phyloP scores from a whole-genome alignment of 2,888 invertebrate genomes.

The Dynastes maya region DNA sequence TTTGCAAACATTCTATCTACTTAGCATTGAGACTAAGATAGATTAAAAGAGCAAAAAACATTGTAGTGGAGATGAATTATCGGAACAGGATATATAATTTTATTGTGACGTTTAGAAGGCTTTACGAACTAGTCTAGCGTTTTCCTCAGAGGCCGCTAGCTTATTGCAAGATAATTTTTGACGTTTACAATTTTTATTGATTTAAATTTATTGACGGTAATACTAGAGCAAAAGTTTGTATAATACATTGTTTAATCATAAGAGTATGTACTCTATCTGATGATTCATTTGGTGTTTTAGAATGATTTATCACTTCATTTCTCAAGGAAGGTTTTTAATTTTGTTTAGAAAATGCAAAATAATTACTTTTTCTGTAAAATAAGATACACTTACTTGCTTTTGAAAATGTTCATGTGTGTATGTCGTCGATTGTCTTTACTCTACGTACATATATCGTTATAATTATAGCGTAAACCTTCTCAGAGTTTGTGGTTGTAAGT shows the following conservation, averaged over 20 bases:
- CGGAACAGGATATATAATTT: slow-evolving; percentile 43
- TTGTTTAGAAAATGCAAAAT: no score
- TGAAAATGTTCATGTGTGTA: no score
- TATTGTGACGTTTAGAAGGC: slow-evolving; percentile 43
- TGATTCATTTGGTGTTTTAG: neutral
- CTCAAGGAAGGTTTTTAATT: no score
- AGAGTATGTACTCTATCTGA: slow-evolving; percentile 11
- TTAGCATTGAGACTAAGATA: slow-evolving; percentile 6
- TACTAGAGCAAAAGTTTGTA: slow-evolving; percentile 8
- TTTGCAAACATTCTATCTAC: slow-evolving; percentile 6
- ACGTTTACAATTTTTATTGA: slow-evolving; percentile 35
- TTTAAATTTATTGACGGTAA: slow-evolving; percentile 39
- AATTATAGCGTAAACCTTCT: no score
- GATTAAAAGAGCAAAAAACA: slow-evolving; percentile 28
- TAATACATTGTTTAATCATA: slow-evolving; percentile 31
- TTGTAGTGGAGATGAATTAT: slow-evolving; percentile 31
- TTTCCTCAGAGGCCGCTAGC: slow-evolving; percentile 22
- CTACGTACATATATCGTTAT: no score
- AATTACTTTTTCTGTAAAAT: no score
- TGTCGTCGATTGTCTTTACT: no score
- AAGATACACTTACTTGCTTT: no score
- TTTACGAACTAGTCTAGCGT: slow-evolving; percentile 32
- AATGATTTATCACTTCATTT: neutral
- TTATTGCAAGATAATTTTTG: slow-evolving; percentile 19
- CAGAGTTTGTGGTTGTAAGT: no score